These are phyloP conservation scores for Craseonycteris thonglongyai DNA, from an alignment of 2,113 vertebrate genomes.

Conservation along the genomic window DNA sequence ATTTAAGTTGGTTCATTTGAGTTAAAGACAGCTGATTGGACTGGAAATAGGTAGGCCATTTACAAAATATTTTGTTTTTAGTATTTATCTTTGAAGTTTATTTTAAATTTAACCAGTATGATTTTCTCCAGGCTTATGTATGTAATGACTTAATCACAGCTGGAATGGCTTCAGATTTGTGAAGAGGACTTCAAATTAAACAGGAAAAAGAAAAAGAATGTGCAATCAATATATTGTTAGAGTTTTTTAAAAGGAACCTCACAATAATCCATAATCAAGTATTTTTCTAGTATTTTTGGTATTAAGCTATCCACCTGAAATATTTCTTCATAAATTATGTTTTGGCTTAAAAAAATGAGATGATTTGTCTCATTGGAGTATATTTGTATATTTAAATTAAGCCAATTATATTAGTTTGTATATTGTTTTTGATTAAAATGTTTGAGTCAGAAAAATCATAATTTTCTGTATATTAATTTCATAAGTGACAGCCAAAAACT, in stretches of 20 bases:
- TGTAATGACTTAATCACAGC: background rate
- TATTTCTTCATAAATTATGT: background rate
- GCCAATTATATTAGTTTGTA: too few species aligned
- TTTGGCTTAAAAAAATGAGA: conserved; percentile 5
- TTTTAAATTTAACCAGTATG: background rate
- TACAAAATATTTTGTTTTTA: background rate
- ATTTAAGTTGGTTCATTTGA: background rate
- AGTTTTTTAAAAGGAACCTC: background rate
- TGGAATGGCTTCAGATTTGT: background rate
- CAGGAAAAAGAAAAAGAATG: background rate
- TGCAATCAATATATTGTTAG: background rate
- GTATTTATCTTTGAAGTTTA: background rate
- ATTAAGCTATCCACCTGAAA: background rate
- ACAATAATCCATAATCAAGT: background rate
- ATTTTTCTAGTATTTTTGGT: background rate
- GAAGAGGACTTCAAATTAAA: background rate
- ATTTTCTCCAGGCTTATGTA: background rate
- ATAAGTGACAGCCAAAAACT: background rate
- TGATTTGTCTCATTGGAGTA: background rate
- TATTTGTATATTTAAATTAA: background rate
- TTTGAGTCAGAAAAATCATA: conserved; percentile 16
- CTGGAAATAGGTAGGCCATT: background rate
- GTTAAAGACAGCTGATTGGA: background rate
- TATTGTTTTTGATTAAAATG: conserved; percentile 1
- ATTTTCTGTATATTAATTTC: background rate